phyloP scores from a whole-genome alignment of 64 coral and sea anemone genomes.

The Pocillopora damicornis region DNA sequence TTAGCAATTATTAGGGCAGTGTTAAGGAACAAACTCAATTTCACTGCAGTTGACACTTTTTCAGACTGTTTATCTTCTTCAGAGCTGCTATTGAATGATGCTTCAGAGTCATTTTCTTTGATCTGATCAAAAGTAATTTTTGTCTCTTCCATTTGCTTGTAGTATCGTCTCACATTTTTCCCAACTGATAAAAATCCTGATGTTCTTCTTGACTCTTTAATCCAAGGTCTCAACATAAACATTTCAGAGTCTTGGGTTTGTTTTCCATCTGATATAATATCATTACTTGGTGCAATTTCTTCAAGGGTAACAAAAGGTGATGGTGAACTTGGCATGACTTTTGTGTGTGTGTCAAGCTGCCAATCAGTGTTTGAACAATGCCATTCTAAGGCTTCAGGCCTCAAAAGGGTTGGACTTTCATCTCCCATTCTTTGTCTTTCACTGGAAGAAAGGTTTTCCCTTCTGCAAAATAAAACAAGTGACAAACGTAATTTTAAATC shows the following conservation, averaged over 20 bases:
- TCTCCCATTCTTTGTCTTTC: conserved; percentile 7
- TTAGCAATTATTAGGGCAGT: conserved; percentile 69
- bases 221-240: background rate
- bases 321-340: background rate
- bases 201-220: background rate
- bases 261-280: conserved; percentile 56
- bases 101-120: background rate
- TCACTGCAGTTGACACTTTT: conserved; percentile 40
- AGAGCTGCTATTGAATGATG: background rate
- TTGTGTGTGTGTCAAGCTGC: background rate
- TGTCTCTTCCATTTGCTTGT: conserved; percentile 67
- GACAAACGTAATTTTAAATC: too few relatives aligned
- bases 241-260: background rate
- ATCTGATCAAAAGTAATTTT: conserved; percentile 49
- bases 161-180: conserved; percentile 88
- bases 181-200: background rate
- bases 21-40: conserved; percentile 81
- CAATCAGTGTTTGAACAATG: background rate
- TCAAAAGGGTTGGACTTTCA: background rate
- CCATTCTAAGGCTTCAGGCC: background rate
- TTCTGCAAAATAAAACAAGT: too few relatives aligned
- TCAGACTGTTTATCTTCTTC: background rate
- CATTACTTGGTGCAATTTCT: conserved; percentile 74
- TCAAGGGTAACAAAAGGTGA: conserved; percentile 67
- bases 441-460: background rate